A percentile compares a stretch with the other conserved stretches of the same genome.
phyloP scores from a whole-genome alignment of 2,113 vertebrate species.

The Heterocephalus glaber region DNA sequence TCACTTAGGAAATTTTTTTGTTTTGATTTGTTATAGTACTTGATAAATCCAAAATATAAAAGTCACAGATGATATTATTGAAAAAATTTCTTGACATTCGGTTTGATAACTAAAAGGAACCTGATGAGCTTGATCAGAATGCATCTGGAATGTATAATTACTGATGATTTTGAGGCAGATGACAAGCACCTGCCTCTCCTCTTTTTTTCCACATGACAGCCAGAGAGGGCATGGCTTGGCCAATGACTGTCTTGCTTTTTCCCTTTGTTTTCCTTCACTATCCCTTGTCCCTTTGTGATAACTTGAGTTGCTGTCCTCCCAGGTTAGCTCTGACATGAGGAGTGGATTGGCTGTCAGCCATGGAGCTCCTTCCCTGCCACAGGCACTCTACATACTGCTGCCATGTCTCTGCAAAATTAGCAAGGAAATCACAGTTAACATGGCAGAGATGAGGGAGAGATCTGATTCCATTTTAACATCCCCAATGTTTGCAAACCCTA shows the following conservation, averaged over 20 bases:
- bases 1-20: background rate
- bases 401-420: background rate
- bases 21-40: background rate
- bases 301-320: background rate
- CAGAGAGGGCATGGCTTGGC: background rate
- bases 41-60: background rate
- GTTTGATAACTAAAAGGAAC: background rate
- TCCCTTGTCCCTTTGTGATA: background rate
- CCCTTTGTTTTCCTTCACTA: background rate
- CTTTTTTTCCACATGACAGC: background rate
- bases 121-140: background rate
- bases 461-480: background rate
- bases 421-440: background rate
- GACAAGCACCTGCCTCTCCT: background rate
- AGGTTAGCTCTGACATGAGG: background rate
- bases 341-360: background rate
- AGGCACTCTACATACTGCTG: background rate
- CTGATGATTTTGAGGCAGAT: background rate
- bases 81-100: constrained; percentile 19
- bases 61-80: background rate
- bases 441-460: background rate
- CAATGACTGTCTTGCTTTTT: background rate
- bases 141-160: background rate
- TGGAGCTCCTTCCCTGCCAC: background rate
- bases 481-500: background rate